phyloP scores from a whole-genome alignment of 2,797 vertebrate genomes.

The Myotis myotis region DNA sequence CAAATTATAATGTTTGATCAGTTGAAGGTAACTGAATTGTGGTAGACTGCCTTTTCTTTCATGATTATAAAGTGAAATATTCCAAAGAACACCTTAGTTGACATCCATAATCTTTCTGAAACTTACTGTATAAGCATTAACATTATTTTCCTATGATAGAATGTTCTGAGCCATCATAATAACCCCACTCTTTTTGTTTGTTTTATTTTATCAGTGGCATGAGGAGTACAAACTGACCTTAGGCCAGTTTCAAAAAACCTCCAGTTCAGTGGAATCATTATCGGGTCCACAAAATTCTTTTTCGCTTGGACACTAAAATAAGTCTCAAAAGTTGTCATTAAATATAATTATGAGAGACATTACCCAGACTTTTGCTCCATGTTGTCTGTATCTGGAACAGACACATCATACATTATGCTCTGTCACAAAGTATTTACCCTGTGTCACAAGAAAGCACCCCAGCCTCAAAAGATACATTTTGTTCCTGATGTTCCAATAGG shows the following conservation, averaged over 20 bases:
- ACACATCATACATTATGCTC: not conserved
- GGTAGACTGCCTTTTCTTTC: not conserved
- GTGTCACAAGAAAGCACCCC: not conserved
- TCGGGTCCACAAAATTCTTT: not conserved
- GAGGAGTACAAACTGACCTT: not conserved
- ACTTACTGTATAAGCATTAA: not conserved
- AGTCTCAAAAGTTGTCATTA: not conserved
- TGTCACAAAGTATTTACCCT: not conserved
- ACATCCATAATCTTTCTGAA: not conserved
- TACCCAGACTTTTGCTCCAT: not conserved
- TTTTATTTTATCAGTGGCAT: not conserved
- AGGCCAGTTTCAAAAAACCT: not conserved
- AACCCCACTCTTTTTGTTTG: not conserved
- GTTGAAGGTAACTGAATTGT: not conserved
- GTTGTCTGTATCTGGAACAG: not conserved
- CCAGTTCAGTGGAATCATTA: not conserved
- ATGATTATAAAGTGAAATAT: not conserved
- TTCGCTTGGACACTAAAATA: not conserved
- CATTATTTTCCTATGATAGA: not conserved
- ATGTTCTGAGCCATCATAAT: not conserved
- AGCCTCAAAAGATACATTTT: not conserved
- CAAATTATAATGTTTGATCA: not conserved
- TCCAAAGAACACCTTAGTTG: not conserved
- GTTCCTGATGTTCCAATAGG: not conserved
- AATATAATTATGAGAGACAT: not conserved